Evolutionary conservation across 2,888 invertebrate genomes (phyloP).

Genomic region (Mythimna albipuncta): DNA sequence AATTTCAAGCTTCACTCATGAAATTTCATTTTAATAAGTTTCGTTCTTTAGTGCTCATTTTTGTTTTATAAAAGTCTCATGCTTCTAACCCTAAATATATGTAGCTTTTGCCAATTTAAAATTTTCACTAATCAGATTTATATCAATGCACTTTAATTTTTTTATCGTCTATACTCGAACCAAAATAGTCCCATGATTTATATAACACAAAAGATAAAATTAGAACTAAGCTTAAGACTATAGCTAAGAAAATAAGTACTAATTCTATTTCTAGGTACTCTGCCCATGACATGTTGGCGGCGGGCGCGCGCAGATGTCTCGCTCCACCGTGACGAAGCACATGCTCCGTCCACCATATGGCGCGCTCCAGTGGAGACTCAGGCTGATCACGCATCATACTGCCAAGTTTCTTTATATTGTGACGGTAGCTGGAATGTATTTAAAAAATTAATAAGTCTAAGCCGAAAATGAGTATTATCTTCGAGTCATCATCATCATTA

Average conservation of each 20-base stretch:
- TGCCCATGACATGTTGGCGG: slow-evolving; percentile 59
- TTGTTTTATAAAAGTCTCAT: background rate
- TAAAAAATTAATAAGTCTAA: background rate
- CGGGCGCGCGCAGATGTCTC: slow-evolving; percentile 66
- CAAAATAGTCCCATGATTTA: slow-evolving; percentile 2
- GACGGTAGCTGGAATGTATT: slow-evolving; percentile 41
- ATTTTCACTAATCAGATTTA: too few relatives aligned
- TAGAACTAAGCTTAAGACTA: background rate
- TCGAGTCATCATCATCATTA: too few relatives aligned
- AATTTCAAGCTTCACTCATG: too few relatives aligned
- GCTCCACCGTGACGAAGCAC: slow-evolving; percentile 71
- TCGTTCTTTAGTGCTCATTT: too few relatives aligned
- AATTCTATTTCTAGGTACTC: slow-evolving; percentile 45
- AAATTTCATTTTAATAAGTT: too few relatives aligned
- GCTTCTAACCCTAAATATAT: background rate
- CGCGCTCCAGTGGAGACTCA: slow-evolving; percentile 65
- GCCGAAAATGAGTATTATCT: background rate
- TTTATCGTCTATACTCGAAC: background rate
- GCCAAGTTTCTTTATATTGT: slow-evolving; percentile 55
- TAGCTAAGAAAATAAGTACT: slow-evolving; percentile 18
- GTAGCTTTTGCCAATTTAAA: too few relatives aligned
- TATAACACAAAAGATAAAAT: slow-evolving; percentile 4
- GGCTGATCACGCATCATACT: slow-evolving; percentile 64
- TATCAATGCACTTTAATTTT: slow-evolving; percentile 10
- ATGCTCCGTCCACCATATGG: slow-evolving; percentile 75